Conservation (phyloP, 2,888 invertebrate genomes). For the Frankliniella fusca region DNA sequence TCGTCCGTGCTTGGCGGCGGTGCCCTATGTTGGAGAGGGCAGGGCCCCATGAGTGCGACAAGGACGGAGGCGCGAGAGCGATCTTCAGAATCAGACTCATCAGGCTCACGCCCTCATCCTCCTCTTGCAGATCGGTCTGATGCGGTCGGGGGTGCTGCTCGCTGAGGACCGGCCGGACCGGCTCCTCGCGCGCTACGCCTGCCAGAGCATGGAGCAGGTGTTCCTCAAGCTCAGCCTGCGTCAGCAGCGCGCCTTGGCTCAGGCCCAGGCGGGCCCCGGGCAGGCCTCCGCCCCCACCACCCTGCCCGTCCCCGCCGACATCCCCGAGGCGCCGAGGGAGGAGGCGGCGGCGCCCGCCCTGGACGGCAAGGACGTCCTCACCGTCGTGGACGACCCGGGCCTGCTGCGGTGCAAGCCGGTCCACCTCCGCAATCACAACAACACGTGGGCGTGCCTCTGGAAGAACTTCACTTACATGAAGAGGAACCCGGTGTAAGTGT, state of each 20-base stretch:
- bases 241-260: slow-evolving; percentile 29
- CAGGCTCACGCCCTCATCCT: not conserved
- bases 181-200: slow-evolving; percentile 43
- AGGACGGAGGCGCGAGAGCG: too few relatives aligned
- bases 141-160: slow-evolving; percentile 50
- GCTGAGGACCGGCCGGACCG: slow-evolving; percentile 49
- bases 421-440: not conserved
- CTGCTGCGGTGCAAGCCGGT: slow-evolving; percentile 13
- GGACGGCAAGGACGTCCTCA: not conserved
- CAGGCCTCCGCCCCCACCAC: not conserved
- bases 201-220: slow-evolving; percentile 48
- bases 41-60: too few relatives aligned
- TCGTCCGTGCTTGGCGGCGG: too few relatives aligned
- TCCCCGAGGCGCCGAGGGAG: not conserved
- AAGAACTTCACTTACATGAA: slow-evolving; percentile 4
- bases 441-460: not conserved
- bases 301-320: not conserved
- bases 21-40: too few relatives aligned
- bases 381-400: not conserved
- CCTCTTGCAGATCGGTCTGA: slow-evolving; percentile 48
- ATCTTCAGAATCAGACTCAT: too few relatives aligned
- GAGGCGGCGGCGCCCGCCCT: not conserved
- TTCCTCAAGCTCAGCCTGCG: slow-evolving; percentile 46
- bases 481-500: not conserved
- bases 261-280: slow-evolving; percentile 21